Evolutionary conservation across 2,113 vertebrate genomes (phyloP), one percentile per base, ranked within the genome.

Genomic region (Mastomys natalensis): DNA sequence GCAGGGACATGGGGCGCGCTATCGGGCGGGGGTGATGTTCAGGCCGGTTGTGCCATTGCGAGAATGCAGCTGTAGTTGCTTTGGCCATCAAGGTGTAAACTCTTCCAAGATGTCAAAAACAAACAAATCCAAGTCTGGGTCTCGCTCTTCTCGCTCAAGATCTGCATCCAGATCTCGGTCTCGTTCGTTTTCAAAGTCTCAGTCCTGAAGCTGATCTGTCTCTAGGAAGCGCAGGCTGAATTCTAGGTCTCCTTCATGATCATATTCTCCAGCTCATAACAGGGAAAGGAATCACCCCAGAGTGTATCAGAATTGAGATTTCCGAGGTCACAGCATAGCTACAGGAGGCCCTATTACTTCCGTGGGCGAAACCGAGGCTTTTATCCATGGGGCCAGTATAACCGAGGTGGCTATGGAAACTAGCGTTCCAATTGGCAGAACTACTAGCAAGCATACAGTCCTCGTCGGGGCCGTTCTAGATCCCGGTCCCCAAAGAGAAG

Each of bases 171-270:
- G 99, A 10, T 99, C 99, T 0, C 99, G 99, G 19, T 99, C 99
- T 62, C 99, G 99, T 0, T 99, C 99, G n/a, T 99, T 99, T 95
- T 99, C 99, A 3, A 99, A 98, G 9, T 99, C 99, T 66, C 99
- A 99, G 19, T 99, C 99, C 94, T 98, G 98, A 8, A 99, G 99
- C 87, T 99, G 99, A 21, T 99, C 99, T 1, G 98, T 99, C 29
- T 99, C 99, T 13, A 98, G 99, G 80, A 99, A 99, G 29, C 99
- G 99, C 87, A 99, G 99, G 0, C 99, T 99, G n/a, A n/a, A n/a
- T 98, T 99, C 99, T 98, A 99, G 99, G 95, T 99, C 99, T 97
- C 99, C 99, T 96, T 99, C 99, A 95, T 99, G 99, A 98, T 99
- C 99, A 15, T 99, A 99, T 97, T 99, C 99, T 98, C 99, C 99